Conservation (phyloP, 2,113 vertebrate genomes). For the Enhydra lutris region DNA sequence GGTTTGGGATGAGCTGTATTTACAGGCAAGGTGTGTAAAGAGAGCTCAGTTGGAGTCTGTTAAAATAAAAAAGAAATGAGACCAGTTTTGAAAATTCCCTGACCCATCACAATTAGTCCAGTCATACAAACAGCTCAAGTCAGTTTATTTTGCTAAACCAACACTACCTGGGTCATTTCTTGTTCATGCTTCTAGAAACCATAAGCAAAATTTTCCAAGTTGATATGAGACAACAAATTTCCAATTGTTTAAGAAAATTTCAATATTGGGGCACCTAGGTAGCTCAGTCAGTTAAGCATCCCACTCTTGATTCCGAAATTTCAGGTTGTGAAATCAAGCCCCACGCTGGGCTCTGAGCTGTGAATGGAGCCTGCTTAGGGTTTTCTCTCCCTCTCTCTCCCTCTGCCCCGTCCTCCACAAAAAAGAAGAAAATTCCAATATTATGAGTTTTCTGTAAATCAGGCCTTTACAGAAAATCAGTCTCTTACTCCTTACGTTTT, state of each 20-base stretch:
- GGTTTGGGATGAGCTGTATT: not conserved
- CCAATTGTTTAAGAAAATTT: not conserved
- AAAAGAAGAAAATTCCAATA: not conserved
- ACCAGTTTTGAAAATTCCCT: not conserved
- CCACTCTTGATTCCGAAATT: not conserved
- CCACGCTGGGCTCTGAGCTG: no score
- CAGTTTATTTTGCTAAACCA: not conserved
- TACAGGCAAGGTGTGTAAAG: not conserved
- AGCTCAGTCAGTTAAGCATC: not conserved
- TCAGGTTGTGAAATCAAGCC: no score
- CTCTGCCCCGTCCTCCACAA: not conserved
- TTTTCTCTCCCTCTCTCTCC: no score
- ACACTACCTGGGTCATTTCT: not conserved
- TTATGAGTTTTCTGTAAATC: no score
- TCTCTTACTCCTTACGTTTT: no score
- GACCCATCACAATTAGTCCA: not conserved
- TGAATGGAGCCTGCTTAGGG: no score
- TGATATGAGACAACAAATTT: not conserved
- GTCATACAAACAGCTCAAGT: not conserved
- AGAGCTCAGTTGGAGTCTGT: not conserved
- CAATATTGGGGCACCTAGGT: not conserved
- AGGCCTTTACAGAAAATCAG: no score
- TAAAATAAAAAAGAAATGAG: not conserved
- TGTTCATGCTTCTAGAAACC: not conserved
- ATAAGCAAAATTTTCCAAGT: not conserved